These are phyloP conservation scores for Lepidurus arcticus DNA, from an alignment of 1,140 invertebrate genomes.

Conservation along the genomic window DNA sequence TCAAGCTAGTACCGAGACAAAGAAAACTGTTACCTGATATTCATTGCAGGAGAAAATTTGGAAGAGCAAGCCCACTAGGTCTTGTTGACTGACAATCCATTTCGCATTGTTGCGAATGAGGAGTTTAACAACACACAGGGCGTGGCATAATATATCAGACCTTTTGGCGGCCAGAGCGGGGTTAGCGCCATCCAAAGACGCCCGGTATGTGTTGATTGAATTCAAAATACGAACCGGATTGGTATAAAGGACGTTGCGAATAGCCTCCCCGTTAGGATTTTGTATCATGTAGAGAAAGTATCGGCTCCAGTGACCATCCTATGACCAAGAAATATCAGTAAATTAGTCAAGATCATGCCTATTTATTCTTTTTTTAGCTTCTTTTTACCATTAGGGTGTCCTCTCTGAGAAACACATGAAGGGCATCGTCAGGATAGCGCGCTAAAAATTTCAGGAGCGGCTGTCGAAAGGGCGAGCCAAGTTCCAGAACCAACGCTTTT, in stretches of 20 bases:
- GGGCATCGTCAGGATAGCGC: slow-evolving; percentile 77
- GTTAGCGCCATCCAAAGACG: slow-evolving; percentile 40
- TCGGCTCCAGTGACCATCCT: slow-evolving; percentile 74
- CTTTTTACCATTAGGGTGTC: slow-evolving; percentile 36
- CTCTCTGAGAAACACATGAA: slow-evolving; percentile 57
- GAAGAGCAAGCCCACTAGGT: slow-evolving; percentile 65
- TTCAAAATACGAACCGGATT: slow-evolving; percentile 46
- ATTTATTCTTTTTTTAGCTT: no score
- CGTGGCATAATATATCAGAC: slow-evolving; percentile 73
- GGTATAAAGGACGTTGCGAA: slow-evolving; percentile 70
- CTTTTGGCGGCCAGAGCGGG: slow-evolving; percentile 44
- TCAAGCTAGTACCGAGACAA: no score
- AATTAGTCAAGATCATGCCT: no score
- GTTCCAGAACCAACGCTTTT: slow-evolving; percentile 76
- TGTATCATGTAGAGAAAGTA: slow-evolving; percentile 80
- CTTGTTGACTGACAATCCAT: slow-evolving; percentile 74
- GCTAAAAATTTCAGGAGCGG: slow-evolving; percentile 82
- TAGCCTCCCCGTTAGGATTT: slow-evolving; percentile 71
- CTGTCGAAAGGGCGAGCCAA: slow-evolving; percentile 81
- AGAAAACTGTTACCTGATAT: slow-evolving; percentile 62
- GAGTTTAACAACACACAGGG: slow-evolving; percentile 69
- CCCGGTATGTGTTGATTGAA: slow-evolving; percentile 38
- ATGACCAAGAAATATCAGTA: slow-evolving; percentile 36
- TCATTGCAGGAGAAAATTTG: slow-evolving; percentile 70
- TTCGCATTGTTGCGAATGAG: slow-evolving; percentile 76